phyloP scores from a whole-genome alignment of 2,888 invertebrate genomes.

The Loripinus fragilis region DNA sequence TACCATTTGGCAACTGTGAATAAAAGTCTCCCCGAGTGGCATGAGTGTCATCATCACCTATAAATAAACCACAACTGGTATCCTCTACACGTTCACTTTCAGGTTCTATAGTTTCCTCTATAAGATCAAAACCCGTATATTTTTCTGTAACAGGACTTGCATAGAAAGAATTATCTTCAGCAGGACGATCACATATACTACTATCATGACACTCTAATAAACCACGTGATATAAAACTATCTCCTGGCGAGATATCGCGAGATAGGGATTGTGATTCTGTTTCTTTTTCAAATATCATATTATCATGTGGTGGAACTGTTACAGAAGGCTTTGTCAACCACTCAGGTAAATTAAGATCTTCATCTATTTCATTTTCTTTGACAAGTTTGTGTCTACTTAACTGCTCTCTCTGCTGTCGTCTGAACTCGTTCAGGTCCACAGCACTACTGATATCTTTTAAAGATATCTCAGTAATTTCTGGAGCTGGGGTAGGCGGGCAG shows the following conservation, averaged over 20 bases:
- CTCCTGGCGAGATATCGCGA: background rate
- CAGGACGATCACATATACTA: conserved; percentile 12
- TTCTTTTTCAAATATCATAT: conserved; percentile 2
- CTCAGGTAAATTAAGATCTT: background rate
- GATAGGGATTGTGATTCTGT: background rate
- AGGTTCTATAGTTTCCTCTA: conserved; percentile 17
- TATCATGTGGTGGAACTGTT: background rate
- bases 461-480: conserved; percentile 74
- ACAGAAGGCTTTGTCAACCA: conserved; percentile 11
- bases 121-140: conserved; percentile 2
- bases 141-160: conserved; percentile 25
- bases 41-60: conserved; percentile 21
- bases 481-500: conserved; percentile 54
- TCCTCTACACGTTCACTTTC: background rate
- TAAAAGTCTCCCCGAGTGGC: conserved; percentile 11
- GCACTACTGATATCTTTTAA: conserved; percentile 72
- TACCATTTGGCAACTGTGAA: conserved; percentile 49
- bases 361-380: conserved; percentile 7
- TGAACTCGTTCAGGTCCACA: conserved; percentile 67
- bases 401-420: conserved; percentile 48
- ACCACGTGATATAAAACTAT: conserved; percentile 19
- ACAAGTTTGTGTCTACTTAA: background rate
- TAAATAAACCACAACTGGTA: background rate
- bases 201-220: conserved; percentile 26
- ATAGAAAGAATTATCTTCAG: conserved; percentile 23